Percentiles rank a stretch among this genome's conserved stretches.
Evolutionary conservation across 1,140 invertebrate species (phyloP).

Genomic region (Ericerus pela): DNA sequence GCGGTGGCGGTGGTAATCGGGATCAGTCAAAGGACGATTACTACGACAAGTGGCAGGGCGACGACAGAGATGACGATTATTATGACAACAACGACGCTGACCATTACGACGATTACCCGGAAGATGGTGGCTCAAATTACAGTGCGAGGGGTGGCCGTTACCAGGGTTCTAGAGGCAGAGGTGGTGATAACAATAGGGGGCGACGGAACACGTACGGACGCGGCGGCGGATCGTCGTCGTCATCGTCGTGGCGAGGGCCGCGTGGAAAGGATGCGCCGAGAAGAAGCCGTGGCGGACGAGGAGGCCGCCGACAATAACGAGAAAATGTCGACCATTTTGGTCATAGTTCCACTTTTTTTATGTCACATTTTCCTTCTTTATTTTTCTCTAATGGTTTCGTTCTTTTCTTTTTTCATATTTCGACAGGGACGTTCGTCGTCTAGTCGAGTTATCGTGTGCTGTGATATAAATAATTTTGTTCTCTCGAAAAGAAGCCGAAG

Average conservation of each 20-base stretch:
- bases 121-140: background rate
- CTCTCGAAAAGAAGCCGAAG: no score
- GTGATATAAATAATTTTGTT: no score
- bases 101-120: constrained; percentile 4
- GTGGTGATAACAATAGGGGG: background rate
- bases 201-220: background rate
- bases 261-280: background rate
- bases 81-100: background rate
- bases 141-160: background rate
- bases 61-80: background rate
- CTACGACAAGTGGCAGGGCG: background rate
- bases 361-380: no score
- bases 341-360: no score
- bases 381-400: no score
- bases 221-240: background rate
- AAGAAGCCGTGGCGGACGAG: background rate
- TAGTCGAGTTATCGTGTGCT: no score
- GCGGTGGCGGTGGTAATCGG: background rate
- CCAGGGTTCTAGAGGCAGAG: background rate
- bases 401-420: no score
- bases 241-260: background rate
- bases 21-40: background rate
- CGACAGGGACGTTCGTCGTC: no score
- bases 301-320: background rate
- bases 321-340: no score